A percentile compares a stretch with the other conserved stretches of the same genome.
Conservation (phyloP, 2,888 invertebrate genomes). For the Amphipyra berbera region DNA sequence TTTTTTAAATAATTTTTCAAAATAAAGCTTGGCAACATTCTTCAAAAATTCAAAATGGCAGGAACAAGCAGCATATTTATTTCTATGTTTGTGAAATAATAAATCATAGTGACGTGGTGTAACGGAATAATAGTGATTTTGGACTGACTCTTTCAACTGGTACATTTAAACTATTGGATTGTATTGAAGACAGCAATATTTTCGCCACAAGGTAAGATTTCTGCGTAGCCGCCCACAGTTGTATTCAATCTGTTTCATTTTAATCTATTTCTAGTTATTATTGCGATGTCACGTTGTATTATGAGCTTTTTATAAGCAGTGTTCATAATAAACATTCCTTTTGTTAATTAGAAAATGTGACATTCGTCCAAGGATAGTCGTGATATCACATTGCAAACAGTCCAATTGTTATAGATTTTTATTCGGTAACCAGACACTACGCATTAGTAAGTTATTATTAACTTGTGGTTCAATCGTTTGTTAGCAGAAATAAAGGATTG, state of each 20-base stretch:
- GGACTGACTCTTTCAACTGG: constrained; percentile 43
- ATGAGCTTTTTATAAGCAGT: constrained; percentile 32
- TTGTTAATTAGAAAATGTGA: constrained; percentile 42
- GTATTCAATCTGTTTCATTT: constrained; percentile 79
- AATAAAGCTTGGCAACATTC: constrained; percentile 62
- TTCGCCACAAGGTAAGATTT: constrained; percentile 76
- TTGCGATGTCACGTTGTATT: constrained; percentile 49
- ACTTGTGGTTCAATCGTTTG: constrained; percentile 70
- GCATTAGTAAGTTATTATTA: constrained; percentile 82
- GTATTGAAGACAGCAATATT: constrained; percentile 44
- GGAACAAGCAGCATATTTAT: constrained; percentile 72
- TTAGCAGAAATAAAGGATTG: constrained; percentile 39
- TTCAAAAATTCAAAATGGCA: constrained; percentile 82
- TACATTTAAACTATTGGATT: constrained; percentile 46
- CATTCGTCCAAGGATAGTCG: constrained; percentile 52
- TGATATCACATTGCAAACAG: constrained; percentile 62
- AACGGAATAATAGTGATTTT: constrained; percentile 75
- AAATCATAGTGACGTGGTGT: constrained; percentile 83
- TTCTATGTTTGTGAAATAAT: constrained; percentile 72
- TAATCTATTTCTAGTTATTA: constrained; percentile 67
- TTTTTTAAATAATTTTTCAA: not conserved
- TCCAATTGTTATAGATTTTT: constrained; percentile 67
- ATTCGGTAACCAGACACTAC: constrained; percentile 83
- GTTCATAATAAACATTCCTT: constrained; percentile 41
- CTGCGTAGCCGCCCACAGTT: constrained; percentile 79